phyloP scores from a whole-genome alignment of 2,888 invertebrate species.

The Hymenopus coronatus region DNA sequence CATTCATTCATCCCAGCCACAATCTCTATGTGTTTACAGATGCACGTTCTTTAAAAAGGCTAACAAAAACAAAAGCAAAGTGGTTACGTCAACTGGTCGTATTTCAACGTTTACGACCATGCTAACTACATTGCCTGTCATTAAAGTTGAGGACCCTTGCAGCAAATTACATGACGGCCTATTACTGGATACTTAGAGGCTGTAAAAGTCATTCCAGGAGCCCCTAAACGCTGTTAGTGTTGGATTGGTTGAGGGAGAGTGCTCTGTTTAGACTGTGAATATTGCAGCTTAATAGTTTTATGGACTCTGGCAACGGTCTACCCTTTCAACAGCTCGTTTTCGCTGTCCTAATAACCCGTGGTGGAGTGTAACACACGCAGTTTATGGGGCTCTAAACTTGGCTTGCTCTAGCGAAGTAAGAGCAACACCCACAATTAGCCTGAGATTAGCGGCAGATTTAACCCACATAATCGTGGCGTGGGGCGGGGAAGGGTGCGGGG shows the following conservation, averaged over 20 bases:
- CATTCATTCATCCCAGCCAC: neutral
- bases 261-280: neutral
- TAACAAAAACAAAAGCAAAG: neutral
- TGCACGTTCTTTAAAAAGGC: neutral
- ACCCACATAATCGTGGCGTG: neutral
- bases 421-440: neutral
- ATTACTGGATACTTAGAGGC: neutral
- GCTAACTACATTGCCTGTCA: neutral
- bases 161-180: neutral
- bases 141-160: neutral
- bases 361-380: neutral
- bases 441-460: neutral
- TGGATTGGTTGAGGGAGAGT: neutral
- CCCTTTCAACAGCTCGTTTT: slow-evolving; percentile 19
- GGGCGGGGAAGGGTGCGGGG: too few relatives aligned
- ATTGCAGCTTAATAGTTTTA: slow-evolving; percentile 18
- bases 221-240: neutral
- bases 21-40: neutral
- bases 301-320: neutral
- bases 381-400: neutral
- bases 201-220: neutral
- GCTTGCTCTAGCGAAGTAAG: neutral
- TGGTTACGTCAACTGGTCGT: neutral
- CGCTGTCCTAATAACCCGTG: slow-evolving; percentile 5
- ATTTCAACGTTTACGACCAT: neutral